Conservation (phyloP, 2,888 invertebrate species). For the Andricus curvator region DNA sequence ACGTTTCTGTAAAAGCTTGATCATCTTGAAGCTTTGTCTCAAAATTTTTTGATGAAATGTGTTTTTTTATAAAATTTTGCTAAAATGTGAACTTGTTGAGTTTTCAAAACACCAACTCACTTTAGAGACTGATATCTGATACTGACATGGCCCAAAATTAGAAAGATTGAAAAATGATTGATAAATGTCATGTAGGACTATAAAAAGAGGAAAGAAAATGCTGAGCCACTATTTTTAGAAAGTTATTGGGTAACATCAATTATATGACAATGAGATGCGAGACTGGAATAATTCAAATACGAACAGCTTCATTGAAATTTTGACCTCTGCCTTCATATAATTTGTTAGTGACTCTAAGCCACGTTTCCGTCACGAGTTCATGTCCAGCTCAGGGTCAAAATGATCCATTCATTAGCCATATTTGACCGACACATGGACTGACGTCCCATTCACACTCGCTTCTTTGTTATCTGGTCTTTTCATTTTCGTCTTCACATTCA, state of each 20-base stretch:
- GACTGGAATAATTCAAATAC: slow-evolving; percentile 1
- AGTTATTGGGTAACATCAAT: background rate
- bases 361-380: slow-evolving; percentile 3
- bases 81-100: too few relatives aligned
- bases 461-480: background rate
- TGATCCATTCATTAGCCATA: slow-evolving; percentile 14
- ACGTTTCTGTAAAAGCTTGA: too few relatives aligned
- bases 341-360: slow-evolving; percentile 4
- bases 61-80: too few relatives aligned
- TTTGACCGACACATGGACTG: slow-evolving; percentile 12
- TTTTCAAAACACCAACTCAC: too few relatives aligned
- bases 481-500: background rate
- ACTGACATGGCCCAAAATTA: too few relatives aligned
- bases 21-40: too few relatives aligned
- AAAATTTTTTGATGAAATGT: too few relatives aligned
- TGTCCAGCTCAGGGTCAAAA: slow-evolving; percentile 8
- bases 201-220: background rate
- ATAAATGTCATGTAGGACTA: background rate
- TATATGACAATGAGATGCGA: slow-evolving; percentile 5
- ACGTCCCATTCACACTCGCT: slow-evolving; percentile 3
- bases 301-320: slow-evolving; percentile 9
- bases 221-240: background rate
- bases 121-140: too few relatives aligned
- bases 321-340: slow-evolving; percentile 5
- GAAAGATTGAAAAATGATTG: too few relatives aligned